phyloP scores from a whole-genome alignment of 2,797 vertebrate species.

The Enteromius radiatus region DNA sequence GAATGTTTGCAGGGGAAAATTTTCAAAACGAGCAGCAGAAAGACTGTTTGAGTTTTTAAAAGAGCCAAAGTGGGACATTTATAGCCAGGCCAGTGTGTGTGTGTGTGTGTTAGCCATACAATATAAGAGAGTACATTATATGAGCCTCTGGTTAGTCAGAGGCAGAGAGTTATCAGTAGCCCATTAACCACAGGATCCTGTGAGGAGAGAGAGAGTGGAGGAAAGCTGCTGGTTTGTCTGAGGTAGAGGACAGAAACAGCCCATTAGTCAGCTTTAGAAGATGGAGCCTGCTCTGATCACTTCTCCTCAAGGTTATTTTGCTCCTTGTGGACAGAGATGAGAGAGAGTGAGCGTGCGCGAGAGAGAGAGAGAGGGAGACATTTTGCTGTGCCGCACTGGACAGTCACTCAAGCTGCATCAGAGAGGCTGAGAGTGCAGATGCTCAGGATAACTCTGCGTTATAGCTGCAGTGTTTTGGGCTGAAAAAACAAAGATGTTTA shows the following conservation, averaged over 20 bases:
- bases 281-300: conserved; percentile 42
- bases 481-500: conserved; percentile 7
- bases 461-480: conserved; percentile 1
- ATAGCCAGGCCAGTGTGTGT: conserved; percentile 22
- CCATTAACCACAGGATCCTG: conserved; percentile 37
- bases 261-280: conserved; percentile 43
- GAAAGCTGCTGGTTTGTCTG: conserved; percentile 26
- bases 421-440: conserved; percentile 31
- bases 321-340: conserved; percentile 44
- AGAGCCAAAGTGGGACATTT: conserved; percentile 47
- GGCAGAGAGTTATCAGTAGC: conserved; percentile 39
- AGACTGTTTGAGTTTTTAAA: conserved; percentile 43
- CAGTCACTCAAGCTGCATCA: conserved; percentile 42
- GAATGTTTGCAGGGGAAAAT: conserved; percentile 43
- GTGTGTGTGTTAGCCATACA: conserved; percentile 17
- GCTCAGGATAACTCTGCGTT: conserved; percentile 3
- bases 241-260: conserved; percentile 45
- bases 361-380: conserved; percentile 2
- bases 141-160: conserved; percentile 33
- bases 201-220: not conserved
- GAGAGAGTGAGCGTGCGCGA: not conserved
- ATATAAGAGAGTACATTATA: not conserved
- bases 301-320: conserved; percentile 42
- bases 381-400: conserved; percentile 40
- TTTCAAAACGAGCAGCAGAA: conserved; percentile 30